These are phyloP conservation scores for Xestia sexstrigata DNA, from an alignment of 2,888 invertebrate species.

Conservation along the genomic window DNA sequence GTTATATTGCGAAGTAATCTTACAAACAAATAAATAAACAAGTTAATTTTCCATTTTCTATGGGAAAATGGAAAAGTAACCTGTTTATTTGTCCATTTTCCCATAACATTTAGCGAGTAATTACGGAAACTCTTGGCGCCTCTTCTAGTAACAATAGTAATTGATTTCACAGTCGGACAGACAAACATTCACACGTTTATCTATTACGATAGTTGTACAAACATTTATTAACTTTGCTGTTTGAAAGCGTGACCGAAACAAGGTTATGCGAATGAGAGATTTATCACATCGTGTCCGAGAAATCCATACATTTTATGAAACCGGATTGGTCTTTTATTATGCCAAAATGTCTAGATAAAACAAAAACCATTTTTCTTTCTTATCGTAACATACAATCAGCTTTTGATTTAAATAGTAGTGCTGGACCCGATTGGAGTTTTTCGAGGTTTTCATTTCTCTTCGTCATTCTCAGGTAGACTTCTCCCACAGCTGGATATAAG, in stretches of 20 bases:
- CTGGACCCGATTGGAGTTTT: not conserved
- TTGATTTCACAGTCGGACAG: conserved; percentile 45
- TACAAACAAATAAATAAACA: not conserved
- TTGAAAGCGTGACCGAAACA: conserved; percentile 54
- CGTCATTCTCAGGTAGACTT: not conserved
- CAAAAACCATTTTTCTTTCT: not conserved
- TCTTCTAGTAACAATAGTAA: conserved; percentile 36
- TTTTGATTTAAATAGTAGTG: not conserved
- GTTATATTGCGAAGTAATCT: not conserved
- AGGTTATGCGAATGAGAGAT: conserved; percentile 54
- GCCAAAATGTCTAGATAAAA: conserved; percentile 22
- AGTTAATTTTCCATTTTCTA: not conserved
- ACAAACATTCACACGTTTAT: conserved; percentile 47
- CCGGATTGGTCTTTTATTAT: conserved; percentile 22
- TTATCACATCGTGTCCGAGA: conserved; percentile 13
- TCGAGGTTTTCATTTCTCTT: not conserved
- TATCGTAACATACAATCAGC: conserved; percentile 9
- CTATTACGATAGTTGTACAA: conserved; percentile 36
- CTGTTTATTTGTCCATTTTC: no score
- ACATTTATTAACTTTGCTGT: conserved; percentile 41
- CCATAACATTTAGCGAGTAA: conserved; percentile 39
- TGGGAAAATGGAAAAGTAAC: no score
- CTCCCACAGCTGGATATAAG: not conserved
- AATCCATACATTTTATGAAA: conserved; percentile 26
- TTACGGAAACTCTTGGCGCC: conserved; percentile 34